Base-by-base conservation (phyloP, 53 echinoderm and acorn worm genomes). In the Luidia sarsii region DNA sequence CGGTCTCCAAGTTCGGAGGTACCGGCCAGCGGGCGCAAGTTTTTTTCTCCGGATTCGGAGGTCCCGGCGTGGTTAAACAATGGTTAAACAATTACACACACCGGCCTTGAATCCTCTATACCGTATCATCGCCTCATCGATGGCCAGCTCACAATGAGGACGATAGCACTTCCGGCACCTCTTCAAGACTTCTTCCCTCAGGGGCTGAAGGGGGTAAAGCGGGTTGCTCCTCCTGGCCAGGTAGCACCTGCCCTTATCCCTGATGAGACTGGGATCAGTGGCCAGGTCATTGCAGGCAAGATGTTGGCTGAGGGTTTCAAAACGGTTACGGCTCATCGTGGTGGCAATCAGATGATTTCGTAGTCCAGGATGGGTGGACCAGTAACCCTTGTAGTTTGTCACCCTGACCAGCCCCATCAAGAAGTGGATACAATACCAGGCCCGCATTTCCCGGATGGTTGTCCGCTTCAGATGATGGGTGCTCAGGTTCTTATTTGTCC, bases 71-170 rank as follows among this genome's bases (percentile, higher is more conserved):
- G n/a, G n/a, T n/a, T n/a, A n/a, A n/a, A n/a, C n/a, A n/a, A n/a
- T n/a, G n/a, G n/a, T n/a, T n/a, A n/a, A n/a, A n/a, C n/a, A n/a
- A n/a, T n/a, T n/a, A n/a, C n/a, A n/a, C n/a, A 75, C 33, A 9
- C 28, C 23, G 4, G 85, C 31, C 43, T 85, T 85, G 37, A 64
- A 63, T 7, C 84, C 64, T 33, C 57, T 54, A 67, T 85, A 85
- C 13, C 41, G 24, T 2, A 85, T 43, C 85, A 85, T 85, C 0
- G 77, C 85, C 57, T 85, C 85, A 33, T 85, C 85, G 18, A 85
- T 57, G 7, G 75, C 65, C 18, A 85, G 38, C 24, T 85, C 75
- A 18, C 48, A 28, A 14, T 4, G 13, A 14, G 56, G 24, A n/a
- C 67, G 75, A 43, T 66, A 85, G 1, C 36, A 35, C 2, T 32